phyloP scores from a whole-genome alignment of 2,113 vertebrate genomes.

The Mustela lutreola region DNA sequence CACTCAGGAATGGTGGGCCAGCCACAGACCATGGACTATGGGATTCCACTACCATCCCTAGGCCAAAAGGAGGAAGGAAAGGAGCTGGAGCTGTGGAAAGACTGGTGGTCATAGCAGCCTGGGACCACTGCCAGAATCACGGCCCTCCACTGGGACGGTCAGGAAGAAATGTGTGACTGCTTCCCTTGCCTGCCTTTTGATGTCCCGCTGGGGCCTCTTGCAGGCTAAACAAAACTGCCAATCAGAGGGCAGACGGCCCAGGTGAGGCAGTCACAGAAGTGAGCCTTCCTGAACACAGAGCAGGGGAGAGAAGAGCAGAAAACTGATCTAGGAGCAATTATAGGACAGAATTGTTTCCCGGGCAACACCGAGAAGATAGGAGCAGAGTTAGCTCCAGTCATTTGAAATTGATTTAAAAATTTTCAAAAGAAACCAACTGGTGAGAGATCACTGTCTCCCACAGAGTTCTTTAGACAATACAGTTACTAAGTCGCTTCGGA shows the following conservation, averaged over 20 bases:
- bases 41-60: background rate
- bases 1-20: background rate
- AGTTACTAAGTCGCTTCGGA: conserved; percentile 2
- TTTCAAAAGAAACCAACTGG: background rate
- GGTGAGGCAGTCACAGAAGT: background rate
- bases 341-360: background rate
- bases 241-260: background rate
- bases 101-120: background rate
- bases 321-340: background rate
- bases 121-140: background rate
- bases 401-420: conserved; percentile 10
- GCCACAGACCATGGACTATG: background rate
- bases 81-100: background rate
- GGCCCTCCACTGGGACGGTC: background rate
- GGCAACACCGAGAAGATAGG: background rate
- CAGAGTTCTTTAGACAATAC: background rate
- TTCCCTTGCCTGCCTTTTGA: background rate
- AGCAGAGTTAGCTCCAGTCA: background rate
- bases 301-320: background rate
- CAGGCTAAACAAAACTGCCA: background rate
- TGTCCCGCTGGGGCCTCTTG: background rate
- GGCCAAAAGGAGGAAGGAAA: background rate
- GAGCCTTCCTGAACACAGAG: background rate
- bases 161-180: background rate
- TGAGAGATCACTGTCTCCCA: background rate